Evolutionary conservation across 1,140 invertebrate genomes (phyloP).

Genomic region (Zaprionus vittiger): DNA sequence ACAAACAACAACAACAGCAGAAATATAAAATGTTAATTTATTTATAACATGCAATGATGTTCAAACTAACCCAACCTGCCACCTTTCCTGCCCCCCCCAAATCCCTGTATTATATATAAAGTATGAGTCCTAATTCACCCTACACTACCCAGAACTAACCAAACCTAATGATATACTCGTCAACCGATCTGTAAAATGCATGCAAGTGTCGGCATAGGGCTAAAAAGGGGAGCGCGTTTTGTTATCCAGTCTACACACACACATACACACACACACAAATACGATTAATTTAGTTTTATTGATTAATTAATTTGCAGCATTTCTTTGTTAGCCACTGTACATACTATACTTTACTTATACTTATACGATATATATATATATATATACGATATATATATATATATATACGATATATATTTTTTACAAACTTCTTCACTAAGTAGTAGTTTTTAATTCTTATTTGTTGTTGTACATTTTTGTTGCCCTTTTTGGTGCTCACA

Average conservation of each 20-base stretch:
- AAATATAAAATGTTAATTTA: constrained; percentile 68
- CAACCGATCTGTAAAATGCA: constrained; percentile 50
- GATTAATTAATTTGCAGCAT: constrained; percentile 32
- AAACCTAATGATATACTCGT: constrained; percentile 12
- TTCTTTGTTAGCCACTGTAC: constrained; percentile 48
- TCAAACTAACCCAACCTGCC: constrained; percentile 11
- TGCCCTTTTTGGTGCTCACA: constrained; percentile 61
- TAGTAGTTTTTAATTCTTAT: constrained; percentile 54
- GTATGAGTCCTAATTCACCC: constrained; percentile 20
- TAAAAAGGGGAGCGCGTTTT: constrained; percentile 34
- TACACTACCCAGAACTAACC: neutral
- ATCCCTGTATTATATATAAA: constrained; percentile 55
- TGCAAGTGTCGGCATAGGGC: constrained; percentile 38
- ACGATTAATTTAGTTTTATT: constrained; percentile 23
- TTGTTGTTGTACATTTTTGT: constrained; percentile 69
- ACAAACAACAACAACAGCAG: constrained; percentile 6
- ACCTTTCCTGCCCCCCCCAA: neutral
- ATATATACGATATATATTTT: constrained; percentile 47
- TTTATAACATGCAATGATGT: constrained; percentile 51
- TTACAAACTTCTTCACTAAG: constrained; percentile 41
- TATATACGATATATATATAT: constrained; percentile 40
- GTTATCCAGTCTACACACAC: constrained; percentile 58
- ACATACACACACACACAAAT: constrained; percentile 21
- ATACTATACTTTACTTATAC: constrained; percentile 25
- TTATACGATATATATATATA: constrained; percentile 44